Evolutionary conservation across 2,113 vertebrate genomes (phyloP).

Genomic region (Sialia sialis): DNA sequence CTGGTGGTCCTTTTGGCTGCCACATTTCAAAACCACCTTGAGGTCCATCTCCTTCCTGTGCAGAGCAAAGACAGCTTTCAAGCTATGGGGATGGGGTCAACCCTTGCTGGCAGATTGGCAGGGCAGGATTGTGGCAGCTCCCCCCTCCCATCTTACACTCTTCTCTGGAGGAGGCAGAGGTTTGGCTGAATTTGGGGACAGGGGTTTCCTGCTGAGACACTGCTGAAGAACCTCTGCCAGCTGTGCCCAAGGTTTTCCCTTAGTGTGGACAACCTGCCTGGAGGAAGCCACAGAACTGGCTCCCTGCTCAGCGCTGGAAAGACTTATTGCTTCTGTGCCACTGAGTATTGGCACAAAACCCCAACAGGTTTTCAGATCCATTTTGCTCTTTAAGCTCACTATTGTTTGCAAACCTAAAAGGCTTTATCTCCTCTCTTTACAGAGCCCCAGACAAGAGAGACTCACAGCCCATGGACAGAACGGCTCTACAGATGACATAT

Average conservation of each 20-base stretch:
- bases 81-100: neutral
- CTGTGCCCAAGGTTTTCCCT: neutral
- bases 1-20: neutral
- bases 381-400: conserved; percentile 29
- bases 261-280: neutral
- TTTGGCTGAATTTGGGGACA: neutral
- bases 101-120: rapidly evolving
- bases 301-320: neutral
- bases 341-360: neutral
- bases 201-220: rapidly evolving
- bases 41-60: neutral
- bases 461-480: neutral
- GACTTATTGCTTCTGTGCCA: neutral
- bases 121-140: neutral
- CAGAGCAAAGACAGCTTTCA: neutral
- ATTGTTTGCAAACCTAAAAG: conserved; percentile 36
- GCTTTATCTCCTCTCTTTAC: conserved; percentile 2
- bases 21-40: neutral
- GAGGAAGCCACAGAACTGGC: neutral
- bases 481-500: neutral
- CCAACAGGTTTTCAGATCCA: conserved; percentile 30
- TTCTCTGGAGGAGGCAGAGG: neutral
- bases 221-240: neutral
- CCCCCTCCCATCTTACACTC: neutral
- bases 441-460: neutral